A percentile compares a stretch with the other conserved stretches of the same genome.
These are phyloP conservation scores for Drosophila histrio DNA, from an alignment of 2,888 invertebrate species.

Conservation along the genomic window DNA sequence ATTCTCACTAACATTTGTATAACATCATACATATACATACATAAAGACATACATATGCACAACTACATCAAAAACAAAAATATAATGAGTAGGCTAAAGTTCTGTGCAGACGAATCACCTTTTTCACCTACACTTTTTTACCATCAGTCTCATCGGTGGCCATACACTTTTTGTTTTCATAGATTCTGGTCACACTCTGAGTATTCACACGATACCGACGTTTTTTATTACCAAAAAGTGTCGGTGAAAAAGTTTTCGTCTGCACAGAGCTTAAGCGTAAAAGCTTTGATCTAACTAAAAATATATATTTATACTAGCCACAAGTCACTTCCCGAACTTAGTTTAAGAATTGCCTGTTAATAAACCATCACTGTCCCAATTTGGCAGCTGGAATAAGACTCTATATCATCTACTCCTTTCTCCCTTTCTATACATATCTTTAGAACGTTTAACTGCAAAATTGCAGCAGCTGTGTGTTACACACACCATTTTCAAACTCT, in stretches of 20 bases:
- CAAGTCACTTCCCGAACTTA: not conserved
- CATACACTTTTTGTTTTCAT: too few relatives aligned
- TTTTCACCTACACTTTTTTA: too few relatives aligned
- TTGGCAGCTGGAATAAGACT: not conserved
- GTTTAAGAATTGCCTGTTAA: conserved; percentile 14
- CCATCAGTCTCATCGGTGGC: too few relatives aligned
- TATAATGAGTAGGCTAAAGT: not conserved
- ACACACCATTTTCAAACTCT: conserved; percentile 28
- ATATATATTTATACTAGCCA: not conserved
- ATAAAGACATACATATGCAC: conserved; percentile 11
- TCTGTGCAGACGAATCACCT: too few relatives aligned
- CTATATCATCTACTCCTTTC: not conserved
- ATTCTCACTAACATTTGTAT: conserved; percentile 31
- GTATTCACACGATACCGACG: too few relatives aligned
- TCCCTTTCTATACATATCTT: conserved; percentile 1
- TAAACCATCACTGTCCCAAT: not conserved
- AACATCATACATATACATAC: conserved; percentile 22
- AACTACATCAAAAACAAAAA: conserved; percentile 22
- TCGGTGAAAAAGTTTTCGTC: too few relatives aligned
- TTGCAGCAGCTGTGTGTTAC: conserved; percentile 18
- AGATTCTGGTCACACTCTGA: too few relatives aligned
- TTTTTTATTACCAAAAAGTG: too few relatives aligned
- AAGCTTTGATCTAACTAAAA: not conserved
- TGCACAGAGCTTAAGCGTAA: too few relatives aligned
- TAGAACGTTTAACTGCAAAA: not conserved